Base-by-base conservation (phyloP, 2,888 invertebrate genomes). In the Caenorhabditis zanzibari region DNA sequence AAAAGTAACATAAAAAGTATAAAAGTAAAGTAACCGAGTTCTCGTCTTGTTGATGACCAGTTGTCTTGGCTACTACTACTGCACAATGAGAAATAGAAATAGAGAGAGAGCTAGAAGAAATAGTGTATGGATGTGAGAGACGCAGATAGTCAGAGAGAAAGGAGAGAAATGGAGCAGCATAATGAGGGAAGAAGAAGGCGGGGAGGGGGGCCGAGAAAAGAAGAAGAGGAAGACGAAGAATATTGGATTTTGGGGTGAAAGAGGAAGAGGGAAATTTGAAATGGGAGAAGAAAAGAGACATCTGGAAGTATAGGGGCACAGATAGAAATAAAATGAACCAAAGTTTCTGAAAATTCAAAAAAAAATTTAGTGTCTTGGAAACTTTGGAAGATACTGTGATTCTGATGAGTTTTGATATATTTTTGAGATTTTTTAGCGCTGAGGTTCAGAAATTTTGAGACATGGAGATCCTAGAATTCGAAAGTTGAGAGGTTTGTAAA, bases 51-150 rank as follows among this genome's bases (percentile, higher is more conserved):
- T 63, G 63, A 44, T 63, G 63, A 63, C 44, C 63, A 63, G 63
- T 63, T 63, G 63, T 63, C 63, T 63, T 63, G 63, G 63, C 63
- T 63, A 63, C 63, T 63, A 38, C 47, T n/a, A 19, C 47, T 19
- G 19, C 63, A n/a, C 7, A 14, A 7, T 14, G 44, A 44, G 24
- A 41, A 24, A 59, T 12, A 22, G 19, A 38, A n/a, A 12, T 7
- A 32, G 56, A 59, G 61, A 61, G 22, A 41, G 61, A 41, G 41
- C 14, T 1, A 4, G 19, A 19, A 49, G n/a, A 47, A 19, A 49
- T 9, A 49, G 54, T 54, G 54, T 24, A 26, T 10, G 26, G 54
- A 54, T 9, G 12, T 26, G 26, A 54, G 54, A 54, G 54, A 54
- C 54, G 54, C 54, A 54, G 54, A 54, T 12, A 12, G 38, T 38